Evolutionary conservation across 1,140 invertebrate genomes (phyloP).

Genomic region (Phthorimaea operculella): DNA sequence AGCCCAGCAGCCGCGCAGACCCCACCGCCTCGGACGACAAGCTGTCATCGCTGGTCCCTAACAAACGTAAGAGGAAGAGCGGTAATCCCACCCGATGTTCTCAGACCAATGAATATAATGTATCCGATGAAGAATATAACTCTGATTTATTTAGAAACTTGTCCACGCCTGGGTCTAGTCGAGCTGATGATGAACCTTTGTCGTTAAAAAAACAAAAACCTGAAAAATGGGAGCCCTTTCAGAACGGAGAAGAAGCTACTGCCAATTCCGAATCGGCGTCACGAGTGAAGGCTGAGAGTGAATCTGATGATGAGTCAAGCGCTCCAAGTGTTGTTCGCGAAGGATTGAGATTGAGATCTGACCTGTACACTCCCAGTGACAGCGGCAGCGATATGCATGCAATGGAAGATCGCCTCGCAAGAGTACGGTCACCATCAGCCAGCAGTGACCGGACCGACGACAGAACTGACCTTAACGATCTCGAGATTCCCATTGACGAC

Average conservation of each 20-base stretch:
- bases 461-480: conserved; percentile 72
- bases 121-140: conserved; percentile 72
- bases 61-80: conserved; percentile 84
- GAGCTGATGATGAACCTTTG: conserved; percentile 65
- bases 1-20: conserved; percentile 62
- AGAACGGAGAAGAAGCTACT: conserved; percentile 48
- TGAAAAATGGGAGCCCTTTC: conserved; percentile 59
- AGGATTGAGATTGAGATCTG: conserved; percentile 58
- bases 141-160: conserved; percentile 64
- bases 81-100: conserved; percentile 89
- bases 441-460: conserved; percentile 67
- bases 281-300: conserved; percentile 57
- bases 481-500: conserved; percentile 82
- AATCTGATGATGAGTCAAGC: conserved; percentile 59
- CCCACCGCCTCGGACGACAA: conserved; percentile 52
- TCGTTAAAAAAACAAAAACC: conserved; percentile 70
- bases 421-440: conserved; percentile 67
- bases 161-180: conserved; percentile 47
- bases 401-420: conserved; percentile 50
- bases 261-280: conserved; percentile 49
- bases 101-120: conserved; percentile 70
- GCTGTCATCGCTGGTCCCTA: conserved; percentile 60
- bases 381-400: conserved; percentile 61
- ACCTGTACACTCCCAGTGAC: conserved; percentile 62
- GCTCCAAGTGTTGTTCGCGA: conserved; percentile 58